phyloP scores from a whole-genome alignment of 2,888 invertebrate species.

The Agrilus mali region DNA sequence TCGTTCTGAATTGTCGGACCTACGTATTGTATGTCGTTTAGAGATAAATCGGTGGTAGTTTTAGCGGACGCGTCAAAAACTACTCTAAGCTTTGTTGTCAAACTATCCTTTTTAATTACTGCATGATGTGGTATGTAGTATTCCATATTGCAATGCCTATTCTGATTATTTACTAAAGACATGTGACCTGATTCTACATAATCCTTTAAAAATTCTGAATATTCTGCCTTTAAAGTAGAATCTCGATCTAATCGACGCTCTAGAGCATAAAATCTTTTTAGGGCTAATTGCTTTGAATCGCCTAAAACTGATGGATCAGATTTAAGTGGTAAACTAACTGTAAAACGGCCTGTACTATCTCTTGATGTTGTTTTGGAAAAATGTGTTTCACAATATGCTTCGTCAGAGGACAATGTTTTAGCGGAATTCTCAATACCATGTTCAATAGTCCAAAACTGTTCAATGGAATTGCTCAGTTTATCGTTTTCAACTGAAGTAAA shows the following conservation, averaged over 20 bases:
- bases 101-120: conserved; percentile 6
- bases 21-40: conserved; percentile 2
- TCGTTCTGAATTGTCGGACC: conserved; percentile 5
- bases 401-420: too few relatives aligned
- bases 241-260: not conserved
- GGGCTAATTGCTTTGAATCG: too few relatives aligned
- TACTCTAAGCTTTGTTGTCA: conserved; percentile 10
- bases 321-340: too few relatives aligned
- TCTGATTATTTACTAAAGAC: not conserved
- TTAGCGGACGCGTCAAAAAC: conserved; percentile 10
- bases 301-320: too few relatives aligned
- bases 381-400: too few relatives aligned
- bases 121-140: conserved; percentile 11
- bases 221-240: not conserved
- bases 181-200: conserved; percentile 7
- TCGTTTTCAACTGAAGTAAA: too few relatives aligned
- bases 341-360: too few relatives aligned
- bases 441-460: too few relatives aligned
- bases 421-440: too few relatives aligned
- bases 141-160: not conserved
- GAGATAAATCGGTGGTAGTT: not conserved
- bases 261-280: too few relatives aligned
- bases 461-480: too few relatives aligned
- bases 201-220: conserved; percentile 9
- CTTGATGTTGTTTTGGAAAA: too few relatives aligned